Evolutionary conservation across 2,888 invertebrate genomes (phyloP), one percentile per base, ranked within the genome.

Genomic region (Agrotis clavis): DNA sequence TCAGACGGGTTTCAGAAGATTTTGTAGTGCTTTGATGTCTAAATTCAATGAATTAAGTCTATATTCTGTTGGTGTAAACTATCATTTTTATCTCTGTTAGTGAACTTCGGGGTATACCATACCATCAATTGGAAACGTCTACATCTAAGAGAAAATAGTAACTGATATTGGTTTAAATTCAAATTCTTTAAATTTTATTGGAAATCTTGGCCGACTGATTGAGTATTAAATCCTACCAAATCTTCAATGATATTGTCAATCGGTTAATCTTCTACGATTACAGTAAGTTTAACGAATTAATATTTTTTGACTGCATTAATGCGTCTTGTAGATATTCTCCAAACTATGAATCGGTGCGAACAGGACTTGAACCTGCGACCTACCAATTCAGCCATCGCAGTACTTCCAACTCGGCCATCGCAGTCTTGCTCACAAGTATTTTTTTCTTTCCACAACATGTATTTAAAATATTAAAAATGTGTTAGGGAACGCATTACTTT

Each of bases 1-100:
- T 76, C 68, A 66, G 48, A 83, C 74, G 70, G 53, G 61, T 50
- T 61, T 71, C 57, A 4, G 63, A 77, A 77, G 74, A 56, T 67
- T 60, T 41, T 67, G 13, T 25, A 62, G 47, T 30, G 71, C 82
- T 83, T 81, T 81, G 83, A 79, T 81, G 69, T 81, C n/a, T n/a
- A n/a, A n/a, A 59, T 21, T 54, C 48, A 56, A 73, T 56, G 30
- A 50, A 51, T 68, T 45, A 48, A 53, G 48, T 50, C 30, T 53
- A 53, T 64, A 67, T 59, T 69, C 62, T 60, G 13, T 47, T 45
- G 45, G 18, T 71, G 73, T 81, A 77, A 77, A 80, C 11, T 62
- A 56, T 25, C 6, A 19, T 71, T 68, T 81, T 71, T 68, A 81
- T 75, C 59, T 77, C 11, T 47, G 41, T 69, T 13, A 11, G 5